Evolutionary conservation across 2,113 vertebrate genomes (phyloP).

Genomic region (Montifringilla adamsi): DNA sequence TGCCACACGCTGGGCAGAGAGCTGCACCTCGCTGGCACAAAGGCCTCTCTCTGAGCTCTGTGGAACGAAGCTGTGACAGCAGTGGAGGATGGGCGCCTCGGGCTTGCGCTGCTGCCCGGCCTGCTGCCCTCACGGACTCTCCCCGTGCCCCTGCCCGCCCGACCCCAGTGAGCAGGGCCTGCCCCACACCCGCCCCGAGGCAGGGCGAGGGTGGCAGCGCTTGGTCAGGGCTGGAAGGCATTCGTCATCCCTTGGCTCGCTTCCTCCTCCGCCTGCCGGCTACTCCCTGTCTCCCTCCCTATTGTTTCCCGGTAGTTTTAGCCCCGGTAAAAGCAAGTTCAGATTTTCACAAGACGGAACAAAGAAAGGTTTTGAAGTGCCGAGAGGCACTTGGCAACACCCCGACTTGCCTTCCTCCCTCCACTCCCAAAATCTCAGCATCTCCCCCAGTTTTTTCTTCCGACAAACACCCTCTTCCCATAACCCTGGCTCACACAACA

Average conservation of each 20-base stretch:
- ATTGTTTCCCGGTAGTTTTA: conserved; percentile 1
- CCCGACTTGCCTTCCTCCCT: not conserved
- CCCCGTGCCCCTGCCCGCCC: not conserved
- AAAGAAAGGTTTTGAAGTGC: not conserved
- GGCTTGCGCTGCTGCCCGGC: not conserved
- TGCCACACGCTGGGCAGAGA: not conserved
- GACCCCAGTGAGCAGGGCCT: rapidly evolving
- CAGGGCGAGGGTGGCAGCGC: not conserved
- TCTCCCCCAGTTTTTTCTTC: not conserved
- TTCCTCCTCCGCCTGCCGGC: not conserved
- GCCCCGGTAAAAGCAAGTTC: not conserved
- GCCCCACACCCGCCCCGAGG: not conserved
- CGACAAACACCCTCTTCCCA: not conserved
- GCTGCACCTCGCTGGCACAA: not conserved
- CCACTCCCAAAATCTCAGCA: not conserved
- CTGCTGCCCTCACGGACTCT: not conserved
- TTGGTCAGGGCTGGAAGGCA: not conserved
- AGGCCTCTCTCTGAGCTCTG: not conserved
- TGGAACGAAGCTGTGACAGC: not conserved
- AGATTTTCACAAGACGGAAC: not conserved
- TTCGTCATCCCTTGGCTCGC: not conserved
- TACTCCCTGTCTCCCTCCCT: not conserved
- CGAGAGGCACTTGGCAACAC: not conserved
- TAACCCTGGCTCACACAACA: not conserved
- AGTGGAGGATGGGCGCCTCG: not conserved